These are phyloP conservation scores for Aplysina aerophoba DNA, from an alignment of 37 sponge, comb jelly and placozoan genomes.

Conservation along the genomic window DNA sequence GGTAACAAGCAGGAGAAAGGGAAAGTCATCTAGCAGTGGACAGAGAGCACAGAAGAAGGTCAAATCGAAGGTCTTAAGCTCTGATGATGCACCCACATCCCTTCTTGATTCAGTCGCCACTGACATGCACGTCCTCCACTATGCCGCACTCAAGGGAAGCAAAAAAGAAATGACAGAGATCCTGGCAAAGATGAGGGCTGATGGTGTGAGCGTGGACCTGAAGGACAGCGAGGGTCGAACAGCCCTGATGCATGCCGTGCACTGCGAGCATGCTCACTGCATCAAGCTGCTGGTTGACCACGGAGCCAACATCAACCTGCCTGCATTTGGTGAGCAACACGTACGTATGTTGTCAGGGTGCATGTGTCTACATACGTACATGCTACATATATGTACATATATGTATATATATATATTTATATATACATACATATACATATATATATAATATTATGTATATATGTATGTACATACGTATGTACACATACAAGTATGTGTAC, in stretches of 20 bases:
- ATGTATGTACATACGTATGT: too few relatives aligned
- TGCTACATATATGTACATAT: too few relatives aligned
- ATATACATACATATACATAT: too few relatives aligned
- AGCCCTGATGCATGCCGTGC: constrained; percentile 89
- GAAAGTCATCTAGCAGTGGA: too few relatives aligned
- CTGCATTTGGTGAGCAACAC: constrained; percentile 50
- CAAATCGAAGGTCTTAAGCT: too few relatives aligned
- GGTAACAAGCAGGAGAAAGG: too few relatives aligned
- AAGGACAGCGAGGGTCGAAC: constrained; percentile 77
- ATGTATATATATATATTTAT: too few relatives aligned
- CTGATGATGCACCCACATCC: too few relatives aligned
- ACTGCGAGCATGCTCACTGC: constrained; percentile 58
- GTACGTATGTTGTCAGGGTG: neutral
- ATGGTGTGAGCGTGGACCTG: constrained; percentile 55
- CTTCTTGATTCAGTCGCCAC: neutral
- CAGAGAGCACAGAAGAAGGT: too few relatives aligned
- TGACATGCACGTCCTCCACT: constrained; percentile 62
- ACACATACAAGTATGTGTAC: too few relatives aligned
- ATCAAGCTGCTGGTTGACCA: constrained; percentile 69
- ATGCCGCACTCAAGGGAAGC: constrained; percentile 69
- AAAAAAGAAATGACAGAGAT: constrained; percentile 52
- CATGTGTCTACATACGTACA: too few relatives aligned
- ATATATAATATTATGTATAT: too few relatives aligned
- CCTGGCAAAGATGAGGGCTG: constrained; percentile 28
- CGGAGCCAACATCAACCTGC: constrained; percentile 68